A percentile compares a stretch with the other conserved stretches of the same genome.
phyloP scores from a whole-genome alignment of 2,113 vertebrate species.

The Blennius ocellaris region DNA sequence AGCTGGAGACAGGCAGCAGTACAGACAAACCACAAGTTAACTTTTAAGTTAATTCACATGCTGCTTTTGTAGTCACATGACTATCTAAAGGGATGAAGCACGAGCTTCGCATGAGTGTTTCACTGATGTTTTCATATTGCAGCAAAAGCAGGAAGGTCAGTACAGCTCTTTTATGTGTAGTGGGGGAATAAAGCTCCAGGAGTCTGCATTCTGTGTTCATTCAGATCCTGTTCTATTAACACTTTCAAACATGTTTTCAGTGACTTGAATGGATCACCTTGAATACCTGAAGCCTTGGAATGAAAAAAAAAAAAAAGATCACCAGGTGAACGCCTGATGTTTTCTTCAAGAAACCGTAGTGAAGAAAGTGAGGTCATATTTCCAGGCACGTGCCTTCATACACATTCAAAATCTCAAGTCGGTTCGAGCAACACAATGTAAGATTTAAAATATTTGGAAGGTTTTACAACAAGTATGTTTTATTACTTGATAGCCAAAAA shows the following conservation, averaged over 20 bases:
- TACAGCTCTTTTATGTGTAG: slow-evolving; percentile 4
- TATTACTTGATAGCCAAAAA: too few species aligned
- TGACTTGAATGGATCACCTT: neutral
- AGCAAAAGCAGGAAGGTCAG: slow-evolving; percentile 26
- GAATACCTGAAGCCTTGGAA: too few species aligned
- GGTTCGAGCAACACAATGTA: too few species aligned
- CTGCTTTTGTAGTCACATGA: slow-evolving; percentile 35
- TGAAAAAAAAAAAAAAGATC: too few species aligned
- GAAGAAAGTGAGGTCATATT: too few species aligned
- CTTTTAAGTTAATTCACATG: slow-evolving; percentile 51
- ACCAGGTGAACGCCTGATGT: too few species aligned
- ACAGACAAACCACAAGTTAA: slow-evolving; percentile 12
- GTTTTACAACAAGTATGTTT: too few species aligned
- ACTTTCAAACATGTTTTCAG: neutral
- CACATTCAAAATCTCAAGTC: too few species aligned
- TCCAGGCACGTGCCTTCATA: too few species aligned
- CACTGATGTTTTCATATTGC: slow-evolving; percentile 43
- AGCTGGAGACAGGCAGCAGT: slow-evolving; percentile 14
- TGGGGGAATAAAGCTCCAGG: neutral
- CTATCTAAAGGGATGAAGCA: slow-evolving; percentile 35
- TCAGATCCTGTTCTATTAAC: neutral
- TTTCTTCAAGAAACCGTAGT: too few species aligned
- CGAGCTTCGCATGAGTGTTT: slow-evolving; percentile 14
- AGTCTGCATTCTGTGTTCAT: neutral
- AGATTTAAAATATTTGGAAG: too few species aligned